phyloP scores from a whole-genome alignment of 64 coral and sea anemone genomes.

The Pocillopora verrucosa region DNA sequence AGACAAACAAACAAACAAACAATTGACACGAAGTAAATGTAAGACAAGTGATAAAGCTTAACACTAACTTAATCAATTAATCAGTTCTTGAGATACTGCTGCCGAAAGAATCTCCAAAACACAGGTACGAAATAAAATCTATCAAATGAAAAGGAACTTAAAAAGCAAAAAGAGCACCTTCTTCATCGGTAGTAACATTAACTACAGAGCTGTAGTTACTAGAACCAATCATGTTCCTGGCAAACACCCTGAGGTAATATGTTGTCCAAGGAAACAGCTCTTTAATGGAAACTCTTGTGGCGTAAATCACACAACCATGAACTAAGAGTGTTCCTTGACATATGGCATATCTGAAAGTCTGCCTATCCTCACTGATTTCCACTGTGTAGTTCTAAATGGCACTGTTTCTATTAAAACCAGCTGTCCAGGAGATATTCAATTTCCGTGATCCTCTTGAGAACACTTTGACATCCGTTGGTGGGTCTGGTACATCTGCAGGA shows the following conservation, averaged over 20 bases:
- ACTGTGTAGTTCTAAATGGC: constrained; percentile 2
- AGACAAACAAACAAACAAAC: no score
- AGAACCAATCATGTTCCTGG: neutral
- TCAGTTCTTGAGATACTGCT: no score
- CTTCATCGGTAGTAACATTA: constrained; percentile 10
- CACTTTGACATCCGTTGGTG: neutral
- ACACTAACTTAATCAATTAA: no score
- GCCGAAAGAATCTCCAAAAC: no score
- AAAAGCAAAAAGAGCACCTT: neutral
- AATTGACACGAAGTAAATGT: no score
- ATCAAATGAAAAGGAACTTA: no score
- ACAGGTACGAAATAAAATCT: no score
- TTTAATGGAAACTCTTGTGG: neutral
- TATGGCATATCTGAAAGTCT: neutral
- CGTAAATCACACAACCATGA: neutral
- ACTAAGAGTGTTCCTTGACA: neutral
- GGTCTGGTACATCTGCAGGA: neutral
- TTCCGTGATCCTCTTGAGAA: neutral
- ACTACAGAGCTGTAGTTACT: neutral
- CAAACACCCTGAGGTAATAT: constrained; percentile 30
- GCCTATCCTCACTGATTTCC: neutral
- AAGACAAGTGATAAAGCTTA: no score
- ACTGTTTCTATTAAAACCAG: constrained; percentile 35
- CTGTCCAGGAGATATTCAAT: neutral
- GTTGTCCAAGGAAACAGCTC: neutral